These are phyloP conservation scores for Nothoprocta perdicaria DNA, from an alignment of 2,113 vertebrate species.

Conservation along the genomic window DNA sequence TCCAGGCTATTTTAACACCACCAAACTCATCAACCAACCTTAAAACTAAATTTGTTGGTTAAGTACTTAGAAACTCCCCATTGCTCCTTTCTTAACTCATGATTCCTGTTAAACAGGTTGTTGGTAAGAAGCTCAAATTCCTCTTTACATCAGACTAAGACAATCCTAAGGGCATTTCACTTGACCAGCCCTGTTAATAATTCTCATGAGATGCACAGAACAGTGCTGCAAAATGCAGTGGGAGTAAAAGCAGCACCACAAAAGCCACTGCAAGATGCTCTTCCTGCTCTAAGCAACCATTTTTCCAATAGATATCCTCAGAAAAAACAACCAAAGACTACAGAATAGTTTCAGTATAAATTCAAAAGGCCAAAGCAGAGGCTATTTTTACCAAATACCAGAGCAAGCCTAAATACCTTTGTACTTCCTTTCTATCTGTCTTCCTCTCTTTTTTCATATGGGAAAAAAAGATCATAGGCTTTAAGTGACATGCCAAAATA, in stretches of 20 bases:
- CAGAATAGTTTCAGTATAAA: neutral
- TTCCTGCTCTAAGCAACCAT: neutral
- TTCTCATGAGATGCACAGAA: neutral
- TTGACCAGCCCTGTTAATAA: neutral
- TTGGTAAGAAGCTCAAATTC: neutral
- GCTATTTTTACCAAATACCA: neutral
- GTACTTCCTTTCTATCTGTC: neutral
- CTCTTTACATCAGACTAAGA: neutral
- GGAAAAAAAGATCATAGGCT: neutral
- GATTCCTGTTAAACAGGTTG: slow-evolving; percentile 4
- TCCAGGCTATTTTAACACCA: neutral
- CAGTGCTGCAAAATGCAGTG: neutral
- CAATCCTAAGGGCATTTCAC: neutral
- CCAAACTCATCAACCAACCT: neutral
- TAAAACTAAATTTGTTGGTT: neutral
- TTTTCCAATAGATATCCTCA: neutral
- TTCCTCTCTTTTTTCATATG: neutral
- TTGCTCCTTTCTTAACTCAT: neutral
- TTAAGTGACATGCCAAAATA: neutral
- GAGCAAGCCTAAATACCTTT: neutral
- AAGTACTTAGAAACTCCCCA: neutral
- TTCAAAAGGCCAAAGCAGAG: neutral
- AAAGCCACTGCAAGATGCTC: neutral
- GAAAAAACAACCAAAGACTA: neutral
- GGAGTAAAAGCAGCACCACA: neutral